Conservation (phyloP, 2,113 vertebrate genomes). For the Peucedramus taeniatus region DNA sequence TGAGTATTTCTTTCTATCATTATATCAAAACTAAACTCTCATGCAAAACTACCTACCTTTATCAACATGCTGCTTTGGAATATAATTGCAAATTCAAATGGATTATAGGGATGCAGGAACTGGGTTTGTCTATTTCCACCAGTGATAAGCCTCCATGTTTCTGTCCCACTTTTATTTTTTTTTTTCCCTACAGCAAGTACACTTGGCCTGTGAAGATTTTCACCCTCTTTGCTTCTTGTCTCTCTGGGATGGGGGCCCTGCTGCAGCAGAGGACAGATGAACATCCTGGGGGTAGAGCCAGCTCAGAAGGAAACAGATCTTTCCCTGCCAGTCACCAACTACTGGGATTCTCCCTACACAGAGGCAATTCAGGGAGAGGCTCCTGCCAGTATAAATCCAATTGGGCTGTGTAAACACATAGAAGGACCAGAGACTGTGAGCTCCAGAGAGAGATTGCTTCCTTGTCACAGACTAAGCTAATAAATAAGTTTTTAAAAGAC, state of each 20-base stretch:
- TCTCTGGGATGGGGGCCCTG: neutral
- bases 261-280: neutral
- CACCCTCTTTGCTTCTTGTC: neutral
- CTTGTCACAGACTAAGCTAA: neutral
- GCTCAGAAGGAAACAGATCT: neutral
- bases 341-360: neutral
- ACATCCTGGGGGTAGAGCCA: neutral
- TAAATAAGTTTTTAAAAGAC: neutral
- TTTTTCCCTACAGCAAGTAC: fast-evolving
- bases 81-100: neutral
- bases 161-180: fast-evolving
- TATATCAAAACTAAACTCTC: neutral
- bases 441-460: neutral
- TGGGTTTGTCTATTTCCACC: neutral
- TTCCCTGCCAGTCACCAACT: neutral
- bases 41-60: neutral
- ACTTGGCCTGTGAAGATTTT: neutral
- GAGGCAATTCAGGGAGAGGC: neutral
- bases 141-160: neutral
- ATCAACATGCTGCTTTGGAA: neutral
- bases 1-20: neutral
- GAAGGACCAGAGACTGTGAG: neutral
- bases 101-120: neutral
- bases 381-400: neutral
- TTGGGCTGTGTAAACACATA: neutral